Percentiles rank a stretch among this genome's conserved stretches.
Conservation (phyloP, 2,888 invertebrate species). For the Copidosoma aretas region DNA sequence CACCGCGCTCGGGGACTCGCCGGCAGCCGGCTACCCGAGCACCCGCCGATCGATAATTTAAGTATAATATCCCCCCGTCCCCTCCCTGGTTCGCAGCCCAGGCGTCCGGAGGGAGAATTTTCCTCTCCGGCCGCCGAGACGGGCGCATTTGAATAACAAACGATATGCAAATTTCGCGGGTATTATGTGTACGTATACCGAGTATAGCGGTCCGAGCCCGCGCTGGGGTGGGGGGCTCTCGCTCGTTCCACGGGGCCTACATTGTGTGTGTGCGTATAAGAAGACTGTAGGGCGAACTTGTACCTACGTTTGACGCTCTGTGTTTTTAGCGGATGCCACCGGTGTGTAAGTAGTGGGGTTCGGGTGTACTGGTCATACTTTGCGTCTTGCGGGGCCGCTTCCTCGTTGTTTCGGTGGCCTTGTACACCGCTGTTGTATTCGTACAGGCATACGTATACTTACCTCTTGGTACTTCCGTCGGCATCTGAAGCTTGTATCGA, state of each 20-base stretch:
- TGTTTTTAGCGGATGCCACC: constrained; percentile 12
- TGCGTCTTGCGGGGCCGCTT: no score
- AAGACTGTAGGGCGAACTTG: constrained; percentile 9
- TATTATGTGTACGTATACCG: constrained; percentile 3
- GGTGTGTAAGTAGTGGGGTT: background rate
- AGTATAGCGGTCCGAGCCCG: background rate
- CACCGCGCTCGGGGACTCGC: constrained; percentile 46
- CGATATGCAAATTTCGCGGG: constrained; percentile 56
- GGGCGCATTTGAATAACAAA: constrained; percentile 60
- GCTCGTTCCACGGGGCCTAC: no score
- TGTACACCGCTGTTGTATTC: no score
- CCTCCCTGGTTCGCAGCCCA: constrained; percentile 44
- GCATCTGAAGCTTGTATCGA: no score
- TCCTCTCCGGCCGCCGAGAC: background rate
- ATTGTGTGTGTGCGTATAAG: background rate
- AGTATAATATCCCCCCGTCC: constrained; percentile 41
- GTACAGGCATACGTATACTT: no score
- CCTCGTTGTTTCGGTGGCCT: no score
- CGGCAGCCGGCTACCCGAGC: constrained; percentile 37
- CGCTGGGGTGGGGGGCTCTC: background rate
- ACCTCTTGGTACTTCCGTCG: no score
- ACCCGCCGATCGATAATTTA: constrained; percentile 53
- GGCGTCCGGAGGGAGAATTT: background rate
- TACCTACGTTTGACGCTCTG: constrained; percentile 23
- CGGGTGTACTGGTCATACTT: no score